Base-by-base conservation (phyloP, 2,888 invertebrate species). In the Myopa testacea region DNA sequence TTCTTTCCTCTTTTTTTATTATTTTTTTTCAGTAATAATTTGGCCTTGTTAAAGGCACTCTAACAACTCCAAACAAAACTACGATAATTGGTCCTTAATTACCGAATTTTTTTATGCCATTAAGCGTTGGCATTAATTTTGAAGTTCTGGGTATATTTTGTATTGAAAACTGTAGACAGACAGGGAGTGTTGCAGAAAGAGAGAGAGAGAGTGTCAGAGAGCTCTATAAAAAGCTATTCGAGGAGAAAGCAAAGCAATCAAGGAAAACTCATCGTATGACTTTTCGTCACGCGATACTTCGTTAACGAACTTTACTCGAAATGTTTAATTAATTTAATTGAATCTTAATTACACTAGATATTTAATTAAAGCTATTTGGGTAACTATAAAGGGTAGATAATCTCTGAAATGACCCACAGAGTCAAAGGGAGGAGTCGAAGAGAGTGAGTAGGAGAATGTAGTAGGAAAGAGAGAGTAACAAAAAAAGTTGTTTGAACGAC, bases 271-370 rank as follows among this genome's bases (percentile, higher is more conserved):
- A 40, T 45, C 45, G 45, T 45, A 45, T 45, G 10, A 8, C 12
- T 45, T 10, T n/a, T 16, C 68, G 45, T 45, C 38, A 65, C 37
- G 65, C 37, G 65, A 26, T 65, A 34, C 5, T 65, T 68, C 55
- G 37, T 50, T 26, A 74, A 65, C 73, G 40, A 74, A 74, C 55
- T 65, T 58, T 55, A 77, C 68, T 55, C 55, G 60, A 62, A 58
- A 65, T 78, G 82, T 85, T 84, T 87, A 86, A 86, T 87, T 87
- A 86, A 87, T 85, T 85, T 87, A 85, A 85, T 85, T 87, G 86
- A 82, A 79, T 85, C 86, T 86, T 85, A 85, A 85, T 85, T 85
- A 87, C 86, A 84, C 86, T 85, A 84, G 86, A 85, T 84, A 86
- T 86, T 85, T 86, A 87, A 85, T 87, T 85, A 85, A 86, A 84